Percentiles rank a stretch among this genome's conserved stretches.
Conservation (phyloP, 1,140 invertebrate genomes). For the Procambarus virginalis region DNA sequence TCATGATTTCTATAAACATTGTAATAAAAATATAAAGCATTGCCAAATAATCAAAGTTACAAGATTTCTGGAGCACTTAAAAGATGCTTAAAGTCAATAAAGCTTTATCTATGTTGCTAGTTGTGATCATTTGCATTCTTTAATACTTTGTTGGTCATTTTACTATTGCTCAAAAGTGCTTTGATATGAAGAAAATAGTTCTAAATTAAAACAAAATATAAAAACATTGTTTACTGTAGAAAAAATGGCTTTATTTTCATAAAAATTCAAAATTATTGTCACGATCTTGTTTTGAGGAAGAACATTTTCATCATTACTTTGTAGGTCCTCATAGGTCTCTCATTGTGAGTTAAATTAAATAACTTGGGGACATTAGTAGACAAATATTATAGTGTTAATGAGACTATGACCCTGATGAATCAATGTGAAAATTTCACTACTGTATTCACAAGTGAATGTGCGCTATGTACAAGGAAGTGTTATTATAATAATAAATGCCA, state of each 20-base stretch:
- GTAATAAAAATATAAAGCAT: too few relatives aligned
- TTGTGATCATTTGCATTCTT: not conserved
- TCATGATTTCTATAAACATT: not conserved
- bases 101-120: not conserved
- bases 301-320: not conserved
- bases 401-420: not conserved
- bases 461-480: not conserved
- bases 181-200: not conserved
- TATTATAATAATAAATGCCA: not conserved
- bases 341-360: not conserved
- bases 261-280: not conserved
- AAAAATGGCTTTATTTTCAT: not conserved
- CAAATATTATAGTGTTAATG: not conserved
- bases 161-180: not conserved
- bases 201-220: too few relatives aligned
- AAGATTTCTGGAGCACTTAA: too few relatives aligned
- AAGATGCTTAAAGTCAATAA: too few relatives aligned
- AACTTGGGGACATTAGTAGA: not conserved
- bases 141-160: not conserved
- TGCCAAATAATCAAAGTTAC: too few relatives aligned
- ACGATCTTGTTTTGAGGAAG: conserved; percentile 13
- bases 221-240: too few relatives aligned
- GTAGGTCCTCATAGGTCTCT: not conserved
- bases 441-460: not conserved
- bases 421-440: too few relatives aligned